A percentile compares a stretch with the other conserved stretches of the same genome.
phyloP scores from a whole-genome alignment of 2,888 invertebrate species.

The Brenthis ino region DNA sequence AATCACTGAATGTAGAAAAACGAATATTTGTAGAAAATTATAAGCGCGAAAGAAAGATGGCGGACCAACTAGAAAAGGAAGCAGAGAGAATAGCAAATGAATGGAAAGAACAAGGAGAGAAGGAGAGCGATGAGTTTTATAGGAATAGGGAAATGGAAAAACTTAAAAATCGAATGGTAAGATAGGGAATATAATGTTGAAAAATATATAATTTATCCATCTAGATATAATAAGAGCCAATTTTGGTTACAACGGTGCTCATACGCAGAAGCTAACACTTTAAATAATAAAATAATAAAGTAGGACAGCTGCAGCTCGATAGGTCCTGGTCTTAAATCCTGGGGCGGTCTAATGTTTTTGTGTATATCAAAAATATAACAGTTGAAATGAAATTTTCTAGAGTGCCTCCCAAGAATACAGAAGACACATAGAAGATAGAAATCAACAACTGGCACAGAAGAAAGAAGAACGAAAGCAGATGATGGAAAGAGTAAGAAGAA shows the following conservation, averaged over 20 bases:
- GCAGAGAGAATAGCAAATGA: conserved; percentile 53
- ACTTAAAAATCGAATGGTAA: conserved; percentile 54
- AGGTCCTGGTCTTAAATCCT: too few species aligned
- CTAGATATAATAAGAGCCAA: background rate
- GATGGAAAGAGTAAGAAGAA: conserved; percentile 61
- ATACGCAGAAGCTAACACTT: too few species aligned
- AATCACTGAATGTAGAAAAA: conserved; percentile 60
- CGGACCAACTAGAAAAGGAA: conserved; percentile 54
- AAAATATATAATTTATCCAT: background rate
- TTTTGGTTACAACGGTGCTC: too few species aligned
- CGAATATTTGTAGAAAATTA: conserved; percentile 57
- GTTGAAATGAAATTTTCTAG: conserved; percentile 44
- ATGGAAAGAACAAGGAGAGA: conserved; percentile 56
- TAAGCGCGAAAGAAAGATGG: conserved; percentile 54
- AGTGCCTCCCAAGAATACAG: conserved; percentile 63
- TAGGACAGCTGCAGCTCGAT: too few species aligned
- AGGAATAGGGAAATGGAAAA: conserved; percentile 51
- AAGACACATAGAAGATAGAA: conserved; percentile 53
- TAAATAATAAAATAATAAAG: too few species aligned
- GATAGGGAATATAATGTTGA: background rate
- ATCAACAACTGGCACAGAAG: conserved; percentile 50
- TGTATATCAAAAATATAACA: too few species aligned
- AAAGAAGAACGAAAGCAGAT: conserved; percentile 51
- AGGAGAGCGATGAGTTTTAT: conserved; percentile 51
- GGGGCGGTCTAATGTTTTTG: too few species aligned